A percentile compares a stretch with the other conserved stretches of the same genome.
phyloP scores from a whole-genome alignment of 2,797 vertebrate genomes.

The Enteromius treurensis region DNA sequence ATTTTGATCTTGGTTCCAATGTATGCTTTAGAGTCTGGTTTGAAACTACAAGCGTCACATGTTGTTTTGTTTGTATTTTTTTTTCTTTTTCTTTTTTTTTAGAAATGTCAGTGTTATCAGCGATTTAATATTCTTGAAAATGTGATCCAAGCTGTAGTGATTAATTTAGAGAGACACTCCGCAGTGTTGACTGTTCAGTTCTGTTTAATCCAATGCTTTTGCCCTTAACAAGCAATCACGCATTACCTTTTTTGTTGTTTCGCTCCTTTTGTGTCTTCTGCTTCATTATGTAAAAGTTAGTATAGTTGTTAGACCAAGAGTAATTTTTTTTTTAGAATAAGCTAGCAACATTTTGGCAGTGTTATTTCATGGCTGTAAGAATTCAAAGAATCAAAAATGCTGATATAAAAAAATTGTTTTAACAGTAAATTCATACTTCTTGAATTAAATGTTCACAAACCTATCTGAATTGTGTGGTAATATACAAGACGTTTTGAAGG shows the following conservation, averaged over 20 bases:
- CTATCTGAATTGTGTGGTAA: neutral
- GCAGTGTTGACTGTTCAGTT: neutral
- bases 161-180: neutral
- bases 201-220: neutral
- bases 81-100: neutral
- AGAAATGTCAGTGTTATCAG: neutral
- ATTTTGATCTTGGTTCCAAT: neutral
- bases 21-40: neutral
- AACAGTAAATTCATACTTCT: neutral
- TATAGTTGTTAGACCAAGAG: neutral
- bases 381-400: neutral
- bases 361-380: neutral
- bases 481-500: neutral
- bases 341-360: neutral
- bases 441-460: slow-evolving; percentile 14
- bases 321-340: neutral
- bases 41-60: neutral
- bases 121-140: neutral
- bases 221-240: neutral
- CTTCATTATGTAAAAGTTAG: neutral
- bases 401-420: neutral
- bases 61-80: neutral
- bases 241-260: neutral
- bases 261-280: neutral
- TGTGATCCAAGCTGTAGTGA: neutral